Base-by-base conservation (phyloP, 2,888 invertebrate genomes). In the Drosophila dives region DNA sequence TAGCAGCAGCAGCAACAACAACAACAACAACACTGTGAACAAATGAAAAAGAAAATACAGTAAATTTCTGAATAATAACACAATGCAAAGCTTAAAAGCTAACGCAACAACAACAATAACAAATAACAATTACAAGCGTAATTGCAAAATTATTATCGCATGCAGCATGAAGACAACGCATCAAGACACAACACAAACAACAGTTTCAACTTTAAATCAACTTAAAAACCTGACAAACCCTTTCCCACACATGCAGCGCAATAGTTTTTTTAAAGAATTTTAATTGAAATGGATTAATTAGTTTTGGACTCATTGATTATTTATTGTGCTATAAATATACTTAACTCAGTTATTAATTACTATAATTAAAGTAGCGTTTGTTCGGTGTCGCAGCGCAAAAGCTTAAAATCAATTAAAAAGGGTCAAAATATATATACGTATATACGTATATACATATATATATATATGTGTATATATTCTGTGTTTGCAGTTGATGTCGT, bases 101-200 rank as follows among this genome's bases (percentile, higher is more conserved):
- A 81, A 65, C 59, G 67, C 51, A 68, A 58, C 64, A 58, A 50
- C 42, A 42, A 45, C 42, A 20, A 45, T 20, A 62, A 75, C 59
- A 80, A 75, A 83, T 67, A 65, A 59, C 63, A 73, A 67, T 74
- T 64, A 56, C 6, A 58, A 48, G 20, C 45, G 51, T 50, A 51
- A 77, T 55, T 73, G 65, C 51, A 67, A 65, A 72, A 72, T 64
- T 81, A 55, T 51, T 77, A 77, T 72, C 72, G 62, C 49, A 29
- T 32, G 61, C 54, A 33, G 17, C 29, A 38, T 40, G 26, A 54
- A 63, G 59, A 66, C 29, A 58, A 62, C 42, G 26, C n/a, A 4
- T 17, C 12, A 50, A 48, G 7, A 12, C 20, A 20, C 54, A 15
- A 20, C 54, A 15, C 29, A 34, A 48, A 36, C n/a, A 45, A 48